Evolutionary conservation across 2,113 vertebrate species (phyloP), one percentile per base, ranked within the genome.

Genomic region (Origma solitaria): DNA sequence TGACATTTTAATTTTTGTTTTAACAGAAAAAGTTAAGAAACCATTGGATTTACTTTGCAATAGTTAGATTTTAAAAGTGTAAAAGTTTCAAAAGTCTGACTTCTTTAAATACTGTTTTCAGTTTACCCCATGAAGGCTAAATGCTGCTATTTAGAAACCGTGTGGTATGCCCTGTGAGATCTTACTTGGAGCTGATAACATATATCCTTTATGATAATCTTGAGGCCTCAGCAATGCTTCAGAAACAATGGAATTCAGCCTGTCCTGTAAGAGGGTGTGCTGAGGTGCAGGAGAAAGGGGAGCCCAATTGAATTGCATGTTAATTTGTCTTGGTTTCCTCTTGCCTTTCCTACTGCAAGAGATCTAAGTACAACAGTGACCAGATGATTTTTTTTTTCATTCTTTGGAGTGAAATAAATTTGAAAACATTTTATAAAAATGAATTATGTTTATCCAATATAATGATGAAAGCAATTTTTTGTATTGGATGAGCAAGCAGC

Each of bases 251-350:
- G n/a, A 57, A 35, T 83, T 77, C 76, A 70, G 24, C 37, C 14
- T 71, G 7, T 64, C 28, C n/a, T 77, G 25, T n/a, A 57, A 61
- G 35, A 17, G 22, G 12, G 2, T 77, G 37, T 65, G 86, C 86
- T 73, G 37, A 80, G 27, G 37, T 77, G 45, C 15, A 24, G 28
- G 20, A 86, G 23, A 73, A 81, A 61, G 30, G 33, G 15, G 14
- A 60, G 25, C 2, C 2, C 15, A 10, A 5, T 0, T 45, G 54
- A 88, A 56, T 24, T 38, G 2, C 4, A 13, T 14, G 8, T 30
- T 76, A 28, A 25, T 56, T 76, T 50, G 7, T 42, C 35, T 62
- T 81, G 20, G 15, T 45, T 95, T 88, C 28, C 23, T 65, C 30
- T 62, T 86, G 56, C 24, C 51, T 87, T 75, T 24, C 27, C 30